Conservation (phyloP, 37 sponge, comb jelly and placozoan species). For the Bolinopsis microptera region DNA sequence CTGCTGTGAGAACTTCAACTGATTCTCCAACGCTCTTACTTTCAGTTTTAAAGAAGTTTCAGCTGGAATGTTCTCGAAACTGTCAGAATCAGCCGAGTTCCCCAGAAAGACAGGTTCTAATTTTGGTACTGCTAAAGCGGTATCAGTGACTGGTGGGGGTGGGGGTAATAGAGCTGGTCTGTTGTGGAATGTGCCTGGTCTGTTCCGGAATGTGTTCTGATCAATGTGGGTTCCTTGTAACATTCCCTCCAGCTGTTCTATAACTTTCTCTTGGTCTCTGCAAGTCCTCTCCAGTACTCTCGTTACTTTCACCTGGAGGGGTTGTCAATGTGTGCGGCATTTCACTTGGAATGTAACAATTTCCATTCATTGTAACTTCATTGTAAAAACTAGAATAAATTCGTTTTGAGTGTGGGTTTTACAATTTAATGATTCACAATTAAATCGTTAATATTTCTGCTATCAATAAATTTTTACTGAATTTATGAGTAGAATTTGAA, state of each 20-base stretch:
- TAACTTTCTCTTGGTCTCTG: slow-evolving; percentile 52
- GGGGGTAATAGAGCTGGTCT: neutral
- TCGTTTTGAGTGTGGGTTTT: too few species aligned
- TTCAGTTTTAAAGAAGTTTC: slow-evolving; percentile 7
- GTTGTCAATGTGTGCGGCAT: too few species aligned
- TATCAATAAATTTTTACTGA: too few species aligned
- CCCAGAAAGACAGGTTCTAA: neutral
- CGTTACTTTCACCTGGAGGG: slow-evolving; percentile 60
- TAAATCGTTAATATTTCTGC: too few species aligned
- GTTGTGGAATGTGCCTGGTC: slow-evolving; percentile 16
- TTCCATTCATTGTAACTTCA: too few species aligned
- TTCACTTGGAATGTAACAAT: too few species aligned
- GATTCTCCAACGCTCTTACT: neutral
- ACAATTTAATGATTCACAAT: too few species aligned
- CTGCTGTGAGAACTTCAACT: slow-evolving; percentile 18
- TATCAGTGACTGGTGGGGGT: neutral
- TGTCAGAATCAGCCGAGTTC: neutral
- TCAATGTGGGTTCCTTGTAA: neutral
- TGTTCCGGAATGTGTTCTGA: neutral
- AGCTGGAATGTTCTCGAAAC: neutral
- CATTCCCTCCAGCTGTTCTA: slow-evolving; percentile 33
- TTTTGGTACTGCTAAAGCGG: neutral
- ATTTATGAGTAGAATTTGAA: too few species aligned
- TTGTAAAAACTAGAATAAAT: too few species aligned
- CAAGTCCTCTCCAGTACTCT: slow-evolving; percentile 33